A percentile compares a stretch with the other conserved stretches of the same genome.
Conservation (phyloP, 2,888 invertebrate genomes). For the Latrodectus hesperus region DNA sequence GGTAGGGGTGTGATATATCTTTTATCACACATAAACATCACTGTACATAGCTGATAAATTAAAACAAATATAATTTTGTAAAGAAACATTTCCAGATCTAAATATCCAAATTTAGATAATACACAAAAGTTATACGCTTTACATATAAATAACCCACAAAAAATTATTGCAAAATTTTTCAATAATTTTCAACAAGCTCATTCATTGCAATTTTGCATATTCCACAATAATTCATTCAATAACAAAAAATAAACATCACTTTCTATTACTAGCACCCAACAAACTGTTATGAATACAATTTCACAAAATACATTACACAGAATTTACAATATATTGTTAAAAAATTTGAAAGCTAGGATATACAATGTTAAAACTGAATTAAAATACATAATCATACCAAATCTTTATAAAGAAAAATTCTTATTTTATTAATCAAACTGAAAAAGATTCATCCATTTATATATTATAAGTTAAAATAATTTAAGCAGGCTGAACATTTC, state of each 20-base stretch:
- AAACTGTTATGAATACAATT: too few relatives aligned
- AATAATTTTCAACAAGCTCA: background rate
- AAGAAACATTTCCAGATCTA: background rate
- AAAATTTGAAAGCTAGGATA: too few relatives aligned
- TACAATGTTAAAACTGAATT: too few relatives aligned
- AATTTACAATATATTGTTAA: too few relatives aligned
- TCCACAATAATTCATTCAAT: background rate
- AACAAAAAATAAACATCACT: background rate
- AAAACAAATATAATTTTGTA: background rate
- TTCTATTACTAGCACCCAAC: background rate
- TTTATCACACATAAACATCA: background rate
- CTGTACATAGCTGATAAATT: background rate
- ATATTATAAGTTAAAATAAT: too few relatives aligned
- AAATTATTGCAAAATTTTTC: background rate
- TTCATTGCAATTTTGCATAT: background rate
- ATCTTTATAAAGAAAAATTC: too few relatives aligned
- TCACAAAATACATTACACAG: too few relatives aligned
- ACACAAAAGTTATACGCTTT: background rate
- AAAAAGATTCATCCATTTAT: too few relatives aligned
- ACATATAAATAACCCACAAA: background rate
- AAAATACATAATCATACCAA: too few relatives aligned
- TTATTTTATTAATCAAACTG: too few relatives aligned
- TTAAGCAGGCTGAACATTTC: too few relatives aligned
- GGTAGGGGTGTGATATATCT: background rate
- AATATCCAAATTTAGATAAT: constrained; percentile 1